Conservation (phyloP, 2,797 vertebrate genomes). For the Protosalanx chinensis region DNA sequence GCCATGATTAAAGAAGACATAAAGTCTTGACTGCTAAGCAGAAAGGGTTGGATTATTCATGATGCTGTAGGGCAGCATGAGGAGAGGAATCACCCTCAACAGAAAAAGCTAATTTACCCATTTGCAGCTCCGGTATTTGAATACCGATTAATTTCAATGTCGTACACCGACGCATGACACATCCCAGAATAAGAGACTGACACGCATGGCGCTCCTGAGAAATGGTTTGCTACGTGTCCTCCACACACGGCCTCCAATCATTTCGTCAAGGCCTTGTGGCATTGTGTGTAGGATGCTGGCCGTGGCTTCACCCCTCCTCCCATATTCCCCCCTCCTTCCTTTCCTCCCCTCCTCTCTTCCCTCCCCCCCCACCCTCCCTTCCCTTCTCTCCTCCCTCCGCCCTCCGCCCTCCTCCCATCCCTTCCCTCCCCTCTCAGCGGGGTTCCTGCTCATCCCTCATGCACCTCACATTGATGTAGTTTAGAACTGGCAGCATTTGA, state of each 20-base stretch:
- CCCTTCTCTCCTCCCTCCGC: slow-evolving; percentile 3
- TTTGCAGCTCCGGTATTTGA: slow-evolving; percentile 30
- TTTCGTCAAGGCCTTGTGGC: slow-evolving; percentile 38
- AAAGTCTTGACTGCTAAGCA: slow-evolving; percentile 37
- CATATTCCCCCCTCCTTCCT: slow-evolving; percentile 26
- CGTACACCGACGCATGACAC: slow-evolving; percentile 13
- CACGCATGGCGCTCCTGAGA: too few species aligned
- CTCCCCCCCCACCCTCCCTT: slow-evolving; percentile 33
- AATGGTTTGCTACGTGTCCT: background rate
- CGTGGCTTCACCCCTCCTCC: slow-evolving; percentile 26
- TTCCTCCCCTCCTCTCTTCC: background rate
- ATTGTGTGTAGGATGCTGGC: slow-evolving; percentile 40
- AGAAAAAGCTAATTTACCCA: slow-evolving; percentile 42
- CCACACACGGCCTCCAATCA: slow-evolving; percentile 27
- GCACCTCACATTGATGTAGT: slow-evolving; percentile 52
- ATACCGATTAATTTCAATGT: slow-evolving; percentile 45
- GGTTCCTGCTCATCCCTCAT: slow-evolving; percentile 49
- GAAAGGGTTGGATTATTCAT: slow-evolving; percentile 54
- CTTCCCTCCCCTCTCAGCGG: background rate
- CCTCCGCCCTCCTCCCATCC: slow-evolving; percentile 41
- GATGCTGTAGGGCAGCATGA: slow-evolving; percentile 34
- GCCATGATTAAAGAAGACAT: slow-evolving; percentile 21
- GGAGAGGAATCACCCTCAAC: slow-evolving; percentile 34
- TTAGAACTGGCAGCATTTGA: slow-evolving; percentile 45
- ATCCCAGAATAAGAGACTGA: slow-evolving; percentile 10